phyloP scores from a whole-genome alignment of 2,797 vertebrate species.

The Rhincodon typus region DNA sequence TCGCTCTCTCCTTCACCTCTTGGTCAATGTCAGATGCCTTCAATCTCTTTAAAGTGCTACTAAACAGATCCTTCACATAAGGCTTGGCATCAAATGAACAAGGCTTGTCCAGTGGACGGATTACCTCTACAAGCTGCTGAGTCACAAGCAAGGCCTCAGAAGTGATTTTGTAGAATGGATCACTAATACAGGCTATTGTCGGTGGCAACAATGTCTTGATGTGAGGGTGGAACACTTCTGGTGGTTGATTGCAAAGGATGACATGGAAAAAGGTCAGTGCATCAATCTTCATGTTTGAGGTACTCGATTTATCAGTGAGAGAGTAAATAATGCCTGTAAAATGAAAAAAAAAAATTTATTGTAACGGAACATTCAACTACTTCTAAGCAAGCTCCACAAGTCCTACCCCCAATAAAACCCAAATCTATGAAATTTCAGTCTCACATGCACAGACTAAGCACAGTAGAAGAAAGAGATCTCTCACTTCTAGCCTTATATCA shows the following conservation, averaged over 20 bases:
- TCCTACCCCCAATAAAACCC: neutral
- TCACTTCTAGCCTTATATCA: neutral
- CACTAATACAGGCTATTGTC: slow-evolving; percentile 73
- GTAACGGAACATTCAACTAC: neutral
- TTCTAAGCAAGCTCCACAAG: neutral
- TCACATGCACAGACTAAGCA: too few relatives aligned
- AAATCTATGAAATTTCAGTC: neutral
- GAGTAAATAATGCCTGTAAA: slow-evolving; percentile 75
- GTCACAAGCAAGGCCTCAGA: slow-evolving; percentile 82
- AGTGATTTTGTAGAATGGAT: slow-evolving; percentile 86
- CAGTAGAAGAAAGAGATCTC: neutral
- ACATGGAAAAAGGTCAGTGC: slow-evolving; percentile 76
- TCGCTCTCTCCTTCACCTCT: slow-evolving; percentile 88
- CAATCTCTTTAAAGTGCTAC: slow-evolving; percentile 69
- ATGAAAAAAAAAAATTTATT: neutral
- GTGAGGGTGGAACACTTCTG: slow-evolving; percentile 76
- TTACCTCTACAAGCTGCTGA: slow-evolving; percentile 77
- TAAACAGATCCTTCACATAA: slow-evolving; percentile 69
- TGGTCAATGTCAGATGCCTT: slow-evolving; percentile 89
- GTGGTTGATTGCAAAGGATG: slow-evolving; percentile 73
- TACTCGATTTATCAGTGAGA: slow-evolving; percentile 74
- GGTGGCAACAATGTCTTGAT: slow-evolving; percentile 71
- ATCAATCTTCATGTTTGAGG: slow-evolving; percentile 87
- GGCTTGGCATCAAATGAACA: slow-evolving; percentile 65
- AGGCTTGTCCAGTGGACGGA: slow-evolving; percentile 66